A percentile compares a stretch with the other conserved stretches of the same genome.
These are phyloP conservation scores for Ginglymostoma cirratum DNA, from an alignment of 2,113 vertebrate species.

Conservation along the genomic window DNA sequence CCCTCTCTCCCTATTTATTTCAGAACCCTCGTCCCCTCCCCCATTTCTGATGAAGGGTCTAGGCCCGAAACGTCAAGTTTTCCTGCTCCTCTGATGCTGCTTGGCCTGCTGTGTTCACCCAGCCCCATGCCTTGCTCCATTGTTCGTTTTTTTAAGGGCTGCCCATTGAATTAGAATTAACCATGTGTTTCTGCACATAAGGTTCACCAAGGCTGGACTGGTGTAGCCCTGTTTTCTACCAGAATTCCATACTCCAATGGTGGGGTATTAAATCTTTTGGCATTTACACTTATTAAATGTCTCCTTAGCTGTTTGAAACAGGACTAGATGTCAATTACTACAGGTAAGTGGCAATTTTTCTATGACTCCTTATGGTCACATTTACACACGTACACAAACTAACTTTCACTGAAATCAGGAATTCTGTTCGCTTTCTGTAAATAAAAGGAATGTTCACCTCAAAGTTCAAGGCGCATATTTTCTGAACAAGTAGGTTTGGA, in stretches of 20 bases:
- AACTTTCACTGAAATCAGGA: neutral
- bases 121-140: too few relatives aligned
- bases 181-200: neutral
- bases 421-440: neutral
- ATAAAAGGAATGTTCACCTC: neutral
- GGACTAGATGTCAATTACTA: too few relatives aligned
- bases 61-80: too few relatives aligned
- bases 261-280: neutral
- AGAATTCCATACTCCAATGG: neutral
- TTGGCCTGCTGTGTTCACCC: too few relatives aligned
- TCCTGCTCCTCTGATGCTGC: too few relatives aligned
- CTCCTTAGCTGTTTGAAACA: neutral
- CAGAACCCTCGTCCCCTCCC: too few relatives aligned
- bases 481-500: neutral
- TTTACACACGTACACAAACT: neutral
- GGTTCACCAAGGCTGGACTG: neutral
- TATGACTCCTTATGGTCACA: neutral
- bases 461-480: neutral
- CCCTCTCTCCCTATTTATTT: too few relatives aligned
- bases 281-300: neutral
- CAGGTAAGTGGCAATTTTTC: neutral
- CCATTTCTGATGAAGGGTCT: too few relatives aligned
- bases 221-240: neutral
- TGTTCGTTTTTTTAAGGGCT: neutral
- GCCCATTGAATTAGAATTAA: neutral